phyloP scores from a whole-genome alignment of 2,113 vertebrate genomes.

The Syngnathoides biaculeatus region DNA sequence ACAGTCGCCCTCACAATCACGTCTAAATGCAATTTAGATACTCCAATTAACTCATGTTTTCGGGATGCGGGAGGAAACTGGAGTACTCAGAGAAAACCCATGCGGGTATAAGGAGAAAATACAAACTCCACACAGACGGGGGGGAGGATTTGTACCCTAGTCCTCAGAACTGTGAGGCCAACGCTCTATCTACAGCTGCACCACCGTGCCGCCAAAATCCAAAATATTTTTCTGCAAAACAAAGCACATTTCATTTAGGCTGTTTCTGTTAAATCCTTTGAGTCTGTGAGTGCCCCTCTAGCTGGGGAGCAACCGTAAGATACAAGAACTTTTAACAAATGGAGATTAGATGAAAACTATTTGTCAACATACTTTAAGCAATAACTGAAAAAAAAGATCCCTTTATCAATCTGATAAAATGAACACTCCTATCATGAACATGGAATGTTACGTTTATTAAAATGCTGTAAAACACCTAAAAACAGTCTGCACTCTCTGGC shows the following conservation, averaged over 20 bases:
- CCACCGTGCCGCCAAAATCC: no score
- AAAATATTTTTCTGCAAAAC: constrained; percentile 2
- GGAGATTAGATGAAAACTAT: constrained; percentile 2
- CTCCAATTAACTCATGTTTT: no score
- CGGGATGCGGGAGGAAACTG: no score
- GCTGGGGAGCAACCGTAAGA: constrained; percentile 30
- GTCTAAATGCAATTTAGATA: no score
- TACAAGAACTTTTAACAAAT: constrained; percentile 6
- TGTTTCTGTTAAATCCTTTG: not conserved
- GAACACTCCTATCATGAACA: constrained; percentile 14
- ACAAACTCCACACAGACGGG: no score
- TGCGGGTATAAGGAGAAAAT: no score
- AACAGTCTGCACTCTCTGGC: not conserved
- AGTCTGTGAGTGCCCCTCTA: constrained; percentile 2
- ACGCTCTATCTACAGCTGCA: no score
- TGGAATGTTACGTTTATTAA: constrained; percentile 14
- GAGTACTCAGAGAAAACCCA: no score
- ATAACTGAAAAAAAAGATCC: constrained; percentile 7
- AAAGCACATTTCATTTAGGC: constrained; percentile 11
- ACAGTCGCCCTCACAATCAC: no score
- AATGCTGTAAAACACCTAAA: constrained; percentile 4
- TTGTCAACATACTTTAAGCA: constrained; percentile 14
- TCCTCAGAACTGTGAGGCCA: no score
- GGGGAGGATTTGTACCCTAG: no score
- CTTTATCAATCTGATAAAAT: not conserved